Evolutionary conservation across 2,888 invertebrate genomes (phyloP).

Genomic region (Apomyelois bistriatella): DNA sequence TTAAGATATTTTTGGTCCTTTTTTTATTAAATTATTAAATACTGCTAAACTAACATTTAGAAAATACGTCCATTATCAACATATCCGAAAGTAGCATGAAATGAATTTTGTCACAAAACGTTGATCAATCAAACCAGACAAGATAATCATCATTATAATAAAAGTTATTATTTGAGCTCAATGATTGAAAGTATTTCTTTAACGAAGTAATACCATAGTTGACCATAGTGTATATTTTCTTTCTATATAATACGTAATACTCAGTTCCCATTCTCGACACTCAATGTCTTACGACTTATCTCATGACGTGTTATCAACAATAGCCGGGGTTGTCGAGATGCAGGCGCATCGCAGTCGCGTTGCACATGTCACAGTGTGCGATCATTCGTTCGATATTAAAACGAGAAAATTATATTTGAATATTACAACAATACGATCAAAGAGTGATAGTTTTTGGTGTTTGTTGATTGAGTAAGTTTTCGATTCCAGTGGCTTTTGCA

Average conservation of each 20-base stretch:
- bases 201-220: not conserved
- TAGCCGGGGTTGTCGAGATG: conserved; percentile 24
- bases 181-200: not conserved
- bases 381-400: conserved; percentile 30
- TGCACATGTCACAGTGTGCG: conserved; percentile 45
- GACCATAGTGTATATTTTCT: not conserved
- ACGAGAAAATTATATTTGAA: not conserved
- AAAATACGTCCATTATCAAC: no score
- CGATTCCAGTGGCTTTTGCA: not conserved
- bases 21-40: no score
- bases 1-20: no score
- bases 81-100: no score
- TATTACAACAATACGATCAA: not conserved
- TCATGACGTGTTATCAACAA: conserved; percentile 28
- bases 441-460: not conserved
- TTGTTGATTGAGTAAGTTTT: not conserved
- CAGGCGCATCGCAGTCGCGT: conserved; percentile 61
- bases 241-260: conserved; percentile 13
- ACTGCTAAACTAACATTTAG: no score
- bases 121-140: no score
- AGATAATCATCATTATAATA: no score
- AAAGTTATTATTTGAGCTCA: no score
- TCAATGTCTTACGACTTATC: conserved; percentile 49
- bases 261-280: conserved; percentile 41
- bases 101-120: no score